Percentiles rank a stretch among this genome's conserved stretches.
Conservation (phyloP, 2,797 vertebrate species). For the Xiphophorus birchmanni region DNA sequence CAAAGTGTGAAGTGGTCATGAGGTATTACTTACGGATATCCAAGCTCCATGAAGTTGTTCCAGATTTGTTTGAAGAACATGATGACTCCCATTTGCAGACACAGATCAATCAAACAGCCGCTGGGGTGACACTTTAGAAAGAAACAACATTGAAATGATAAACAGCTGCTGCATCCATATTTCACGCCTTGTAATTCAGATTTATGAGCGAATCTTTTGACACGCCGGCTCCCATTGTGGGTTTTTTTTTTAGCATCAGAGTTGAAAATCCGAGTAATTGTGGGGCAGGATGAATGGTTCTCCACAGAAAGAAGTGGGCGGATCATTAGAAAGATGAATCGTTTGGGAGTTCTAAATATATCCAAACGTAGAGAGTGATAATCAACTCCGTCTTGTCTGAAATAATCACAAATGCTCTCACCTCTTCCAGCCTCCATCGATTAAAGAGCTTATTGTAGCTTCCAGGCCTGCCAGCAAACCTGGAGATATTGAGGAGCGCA, state of each 20-base stretch:
- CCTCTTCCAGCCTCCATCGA: conserved; percentile 98
- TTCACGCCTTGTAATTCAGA: conserved; percentile 33
- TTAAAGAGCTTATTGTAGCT: conserved; percentile 99
- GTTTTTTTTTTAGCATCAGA: conserved; percentile 32
- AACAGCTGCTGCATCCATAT: conserved; percentile 33
- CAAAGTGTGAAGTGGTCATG: conserved; percentile 10
- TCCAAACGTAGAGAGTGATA: conserved; percentile 28
- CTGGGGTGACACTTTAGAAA: conserved; percentile 93
- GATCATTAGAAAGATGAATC: conserved; percentile 46
- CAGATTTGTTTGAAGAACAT: conserved; percentile 99
- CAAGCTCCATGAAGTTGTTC: conserved; percentile 99
- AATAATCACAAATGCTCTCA: conserved; percentile 76
- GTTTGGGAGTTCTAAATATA: conserved; percentile 29
- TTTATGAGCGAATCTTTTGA: conserved; percentile 21
- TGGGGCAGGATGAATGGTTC: conserved; percentile 31
- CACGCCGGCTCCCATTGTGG: conserved; percentile 11
- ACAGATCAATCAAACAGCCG: conserved; percentile 98
- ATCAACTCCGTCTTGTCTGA: conserved; percentile 23
- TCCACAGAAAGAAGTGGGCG: conserved; percentile 7
- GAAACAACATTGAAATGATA: conserved; percentile 26
- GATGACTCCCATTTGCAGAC: conserved; percentile 98
- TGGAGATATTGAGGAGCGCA: conserved; percentile 64
- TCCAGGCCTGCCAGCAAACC: conserved; percentile 97
- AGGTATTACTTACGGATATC: conserved; percentile 75
- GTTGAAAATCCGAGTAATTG: conserved; percentile 44